phyloP scores from a whole-genome alignment of 1,140 invertebrate species.

The Ceratina japonica region DNA sequence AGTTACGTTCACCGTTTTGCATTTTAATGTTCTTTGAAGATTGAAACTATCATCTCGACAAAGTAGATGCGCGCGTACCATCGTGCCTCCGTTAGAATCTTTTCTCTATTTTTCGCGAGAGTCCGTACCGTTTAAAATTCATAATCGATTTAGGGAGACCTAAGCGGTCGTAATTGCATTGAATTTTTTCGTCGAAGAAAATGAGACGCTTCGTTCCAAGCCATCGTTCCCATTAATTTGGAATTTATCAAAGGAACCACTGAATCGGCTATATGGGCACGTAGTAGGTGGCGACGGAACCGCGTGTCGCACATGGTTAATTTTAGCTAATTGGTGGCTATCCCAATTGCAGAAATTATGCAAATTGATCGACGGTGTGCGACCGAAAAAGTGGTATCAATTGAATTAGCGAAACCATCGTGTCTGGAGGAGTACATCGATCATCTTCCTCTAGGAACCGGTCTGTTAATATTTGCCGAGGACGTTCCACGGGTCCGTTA shows the following conservation, averaged over 20 bases:
- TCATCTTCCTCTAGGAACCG: neutral
- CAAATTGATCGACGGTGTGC: conserved; percentile 48
- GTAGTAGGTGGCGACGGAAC: conserved; percentile 25
- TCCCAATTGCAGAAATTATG: conserved; percentile 56
- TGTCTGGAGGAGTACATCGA: too few species aligned
- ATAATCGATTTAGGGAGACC: too few species aligned
- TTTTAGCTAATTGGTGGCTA: conserved; percentile 59
- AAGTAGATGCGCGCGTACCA: neutral
- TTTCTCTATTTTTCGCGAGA: neutral
- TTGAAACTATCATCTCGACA: neutral
- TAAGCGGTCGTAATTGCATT: too few species aligned
- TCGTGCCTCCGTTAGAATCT: neutral
- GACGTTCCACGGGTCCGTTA: too few species aligned
- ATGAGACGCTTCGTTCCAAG: neutral
- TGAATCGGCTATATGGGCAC: neutral
- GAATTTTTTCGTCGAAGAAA: neutral
- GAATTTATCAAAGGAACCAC: conserved; percentile 54
- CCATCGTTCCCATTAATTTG: conserved; percentile 38
- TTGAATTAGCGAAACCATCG: too few species aligned
- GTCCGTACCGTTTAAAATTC: too few species aligned
- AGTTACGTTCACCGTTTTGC: conserved; percentile 10
- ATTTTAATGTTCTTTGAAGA: conserved; percentile 10
- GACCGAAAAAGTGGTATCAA: neutral
- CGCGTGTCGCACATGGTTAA: conserved; percentile 19
- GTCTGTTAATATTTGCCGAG: too few species aligned